phyloP scores from a whole-genome alignment of 2,797 vertebrate genomes.

The Apodemus agrarius region DNA sequence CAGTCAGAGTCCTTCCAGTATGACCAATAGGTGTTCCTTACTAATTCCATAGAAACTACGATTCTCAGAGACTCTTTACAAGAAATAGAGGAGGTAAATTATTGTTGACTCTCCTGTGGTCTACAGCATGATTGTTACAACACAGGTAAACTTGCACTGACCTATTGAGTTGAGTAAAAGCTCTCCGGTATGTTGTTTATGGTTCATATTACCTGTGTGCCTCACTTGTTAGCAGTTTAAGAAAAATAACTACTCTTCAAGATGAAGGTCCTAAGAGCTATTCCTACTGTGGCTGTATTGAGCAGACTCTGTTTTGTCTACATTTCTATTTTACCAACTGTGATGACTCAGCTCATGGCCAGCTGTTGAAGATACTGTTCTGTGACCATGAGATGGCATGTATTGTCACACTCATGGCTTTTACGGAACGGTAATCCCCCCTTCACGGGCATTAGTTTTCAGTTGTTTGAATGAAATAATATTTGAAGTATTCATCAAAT shows the following conservation, averaged over 20 bases:
- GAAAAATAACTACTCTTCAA: not conserved
- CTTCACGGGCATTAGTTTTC: conserved; percentile 12
- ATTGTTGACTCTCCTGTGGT: not conserved
- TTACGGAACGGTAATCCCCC: not conserved
- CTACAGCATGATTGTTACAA: conserved; percentile 2
- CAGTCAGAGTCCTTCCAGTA: not conserved
- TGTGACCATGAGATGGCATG: not conserved
- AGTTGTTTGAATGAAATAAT: conserved; percentile 66
- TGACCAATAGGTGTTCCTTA: not conserved
- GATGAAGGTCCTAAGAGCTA: not conserved
- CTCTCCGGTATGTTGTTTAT: conserved; percentile 11
- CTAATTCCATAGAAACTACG: not conserved
- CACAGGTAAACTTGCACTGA: conserved; percentile 1
- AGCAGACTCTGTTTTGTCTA: not conserved
- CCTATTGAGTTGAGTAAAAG: conserved; percentile 1
- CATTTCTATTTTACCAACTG: not conserved
- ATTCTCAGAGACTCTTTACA: not conserved
- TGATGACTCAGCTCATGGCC: not conserved
- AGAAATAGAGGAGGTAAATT: not conserved
- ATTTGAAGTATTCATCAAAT: conserved; percentile 66
- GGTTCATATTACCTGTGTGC: not conserved
- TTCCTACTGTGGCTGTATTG: not conserved
- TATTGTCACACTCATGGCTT: not conserved
- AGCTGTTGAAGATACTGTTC: conserved; percentile 20
- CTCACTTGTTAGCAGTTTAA: conserved; percentile 8